Evolutionary conservation across 1,140 invertebrate genomes (phyloP).

Genomic region (Papilio helenus): DNA sequence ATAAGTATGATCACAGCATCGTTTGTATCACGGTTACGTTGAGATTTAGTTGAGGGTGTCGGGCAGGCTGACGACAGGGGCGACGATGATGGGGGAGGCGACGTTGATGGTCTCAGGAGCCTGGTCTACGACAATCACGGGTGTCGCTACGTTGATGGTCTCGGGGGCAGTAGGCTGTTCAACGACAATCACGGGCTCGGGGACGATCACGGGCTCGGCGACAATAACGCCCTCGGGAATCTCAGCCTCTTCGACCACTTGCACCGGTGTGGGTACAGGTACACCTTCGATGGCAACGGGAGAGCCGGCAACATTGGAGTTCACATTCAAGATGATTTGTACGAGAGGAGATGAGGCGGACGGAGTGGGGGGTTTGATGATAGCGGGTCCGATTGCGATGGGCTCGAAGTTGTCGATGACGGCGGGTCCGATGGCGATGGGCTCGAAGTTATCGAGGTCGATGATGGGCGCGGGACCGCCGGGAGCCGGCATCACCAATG

Average conservation of each 20-base stretch:
- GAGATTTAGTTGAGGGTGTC: slow-evolving; percentile 33
- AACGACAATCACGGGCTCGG: slow-evolving; percentile 22
- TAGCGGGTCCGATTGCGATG: slow-evolving; percentile 45
- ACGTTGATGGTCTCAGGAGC: slow-evolving; percentile 44
- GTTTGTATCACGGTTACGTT: neutral
- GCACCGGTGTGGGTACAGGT: slow-evolving; percentile 22
- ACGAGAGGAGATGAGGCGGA: slow-evolving; percentile 55
- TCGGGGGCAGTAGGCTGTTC: neutral
- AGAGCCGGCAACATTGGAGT: slow-evolving; percentile 41
- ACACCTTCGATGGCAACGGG: slow-evolving; percentile 34
- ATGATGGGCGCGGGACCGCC: slow-evolving; percentile 41
- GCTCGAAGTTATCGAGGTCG: slow-evolving; percentile 37
- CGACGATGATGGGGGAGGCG: slow-evolving; percentile 39
- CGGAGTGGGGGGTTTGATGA: slow-evolving; percentile 47
- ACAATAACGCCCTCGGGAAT: slow-evolving; percentile 24
- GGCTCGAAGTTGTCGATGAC: slow-evolving; percentile 41
- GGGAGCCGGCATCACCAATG: slow-evolving; percentile 35
- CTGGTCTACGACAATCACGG: slow-evolving; percentile 39
- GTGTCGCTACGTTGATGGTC: slow-evolving; percentile 36
- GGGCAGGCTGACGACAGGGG: slow-evolving; percentile 28
- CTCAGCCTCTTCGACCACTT: slow-evolving; percentile 25
- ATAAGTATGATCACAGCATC: slow-evolving; percentile 13
- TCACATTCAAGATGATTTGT: slow-evolving; percentile 67
- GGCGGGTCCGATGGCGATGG: slow-evolving; percentile 33
- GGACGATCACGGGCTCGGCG: slow-evolving; percentile 25